A percentile compares a stretch with the other conserved stretches of the same genome.
phyloP scores from a whole-genome alignment of 2,888 invertebrate species.

The Drepanosiphum platanoidis region DNA sequence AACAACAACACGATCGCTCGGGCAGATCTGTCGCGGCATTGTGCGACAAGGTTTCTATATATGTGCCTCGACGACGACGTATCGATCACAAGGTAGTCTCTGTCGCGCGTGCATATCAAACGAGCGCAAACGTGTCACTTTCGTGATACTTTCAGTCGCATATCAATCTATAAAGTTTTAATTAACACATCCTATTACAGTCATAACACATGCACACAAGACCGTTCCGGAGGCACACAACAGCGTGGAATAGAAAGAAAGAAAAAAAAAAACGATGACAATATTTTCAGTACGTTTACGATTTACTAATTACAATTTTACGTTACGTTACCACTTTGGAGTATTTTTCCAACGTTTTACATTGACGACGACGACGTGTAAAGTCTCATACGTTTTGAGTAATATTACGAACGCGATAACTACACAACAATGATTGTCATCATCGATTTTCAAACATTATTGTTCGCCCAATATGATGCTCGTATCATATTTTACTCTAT shows the following conservation, averaged over 20 bases:
- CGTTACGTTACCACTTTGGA: not conserved
- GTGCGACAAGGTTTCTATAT: constrained; percentile 45
- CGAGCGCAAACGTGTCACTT: constrained; percentile 38
- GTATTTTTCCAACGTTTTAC: not conserved
- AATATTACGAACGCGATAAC: too few species aligned
- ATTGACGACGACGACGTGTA: too few species aligned
- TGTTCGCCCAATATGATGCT: too few species aligned
- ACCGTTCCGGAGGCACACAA: not conserved
- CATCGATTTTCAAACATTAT: not conserved
- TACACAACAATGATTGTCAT: not conserved
- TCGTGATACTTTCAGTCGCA: constrained; percentile 43
- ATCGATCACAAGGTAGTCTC: constrained; percentile 49
- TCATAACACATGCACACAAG: not conserved
- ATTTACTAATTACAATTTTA: not conserved
- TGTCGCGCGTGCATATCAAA: constrained; percentile 21
- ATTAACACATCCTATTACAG: constrained; percentile 56
- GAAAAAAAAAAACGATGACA: too few species aligned
- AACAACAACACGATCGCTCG: constrained; percentile 5
- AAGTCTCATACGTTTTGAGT: too few species aligned
- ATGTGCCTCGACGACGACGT: constrained; percentile 15
- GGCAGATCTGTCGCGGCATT: constrained; percentile 28
- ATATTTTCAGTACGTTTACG: not conserved
- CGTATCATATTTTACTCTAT: too few species aligned
- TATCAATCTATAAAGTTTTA: constrained; percentile 38
- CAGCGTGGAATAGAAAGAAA: not conserved